These are phyloP conservation scores for Colletes gigas DNA, from an alignment of 1,140 invertebrate genomes.

Conservation along the genomic window DNA sequence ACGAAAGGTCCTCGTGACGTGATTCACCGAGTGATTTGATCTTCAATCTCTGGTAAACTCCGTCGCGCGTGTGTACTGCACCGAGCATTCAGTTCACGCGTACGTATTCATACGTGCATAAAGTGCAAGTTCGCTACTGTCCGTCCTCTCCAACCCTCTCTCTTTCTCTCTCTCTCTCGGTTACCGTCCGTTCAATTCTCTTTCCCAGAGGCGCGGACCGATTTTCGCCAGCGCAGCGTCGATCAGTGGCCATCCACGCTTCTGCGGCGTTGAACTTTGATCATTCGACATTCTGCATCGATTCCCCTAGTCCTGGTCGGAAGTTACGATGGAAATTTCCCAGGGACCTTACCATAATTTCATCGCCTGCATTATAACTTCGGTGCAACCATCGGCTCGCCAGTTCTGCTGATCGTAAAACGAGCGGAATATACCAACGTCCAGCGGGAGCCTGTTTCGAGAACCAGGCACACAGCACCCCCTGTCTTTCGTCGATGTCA, in stretches of 20 bases:
- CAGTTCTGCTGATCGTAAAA: constrained; percentile 18
- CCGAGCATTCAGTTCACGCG: constrained; percentile 68
- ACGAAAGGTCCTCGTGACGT: constrained; percentile 42
- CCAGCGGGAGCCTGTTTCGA: not conserved
- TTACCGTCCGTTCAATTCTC: constrained; percentile 12
- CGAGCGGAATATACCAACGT: not conserved
- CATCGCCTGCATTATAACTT: constrained; percentile 43
- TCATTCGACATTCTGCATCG: constrained; percentile 38
- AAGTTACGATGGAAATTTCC: constrained; percentile 50
- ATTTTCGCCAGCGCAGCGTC: constrained; percentile 25
- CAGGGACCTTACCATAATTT: constrained; percentile 34
- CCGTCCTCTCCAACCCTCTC: not conserved
- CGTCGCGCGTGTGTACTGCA: not conserved
- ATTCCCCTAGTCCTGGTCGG: constrained; percentile 21
- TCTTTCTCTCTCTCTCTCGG: not conserved
- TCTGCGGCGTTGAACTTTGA: constrained; percentile 31
- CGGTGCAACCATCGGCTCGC: constrained; percentile 17
- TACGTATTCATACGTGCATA: constrained; percentile 72
- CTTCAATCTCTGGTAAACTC: constrained; percentile 55
- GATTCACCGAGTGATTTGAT: constrained; percentile 54
- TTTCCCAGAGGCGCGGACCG: constrained; percentile 8
- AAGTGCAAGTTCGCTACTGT: constrained; percentile 63
- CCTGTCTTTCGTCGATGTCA: too few relatives aligned
- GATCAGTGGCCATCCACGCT: constrained; percentile 10
- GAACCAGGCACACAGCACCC: not conserved